Percentiles rank a stretch among this genome's conserved stretches.
phyloP scores from a whole-genome alignment of 2,113 vertebrate species.

The Saguinus imperator region DNA sequence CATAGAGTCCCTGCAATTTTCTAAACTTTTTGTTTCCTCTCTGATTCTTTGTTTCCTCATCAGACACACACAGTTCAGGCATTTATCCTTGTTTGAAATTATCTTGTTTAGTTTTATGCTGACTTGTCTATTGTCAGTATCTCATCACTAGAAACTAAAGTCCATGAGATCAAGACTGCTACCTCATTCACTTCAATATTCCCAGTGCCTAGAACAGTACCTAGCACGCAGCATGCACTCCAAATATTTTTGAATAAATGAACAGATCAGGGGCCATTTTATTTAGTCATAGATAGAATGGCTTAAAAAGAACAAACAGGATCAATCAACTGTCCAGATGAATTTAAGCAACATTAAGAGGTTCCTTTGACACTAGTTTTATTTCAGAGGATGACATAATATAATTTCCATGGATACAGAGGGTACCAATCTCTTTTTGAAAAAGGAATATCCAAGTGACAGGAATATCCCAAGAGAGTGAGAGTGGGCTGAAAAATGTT shows the following conservation, averaged over 20 bases:
- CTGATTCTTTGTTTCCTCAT: neutral
- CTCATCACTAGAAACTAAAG: constrained; percentile 1
- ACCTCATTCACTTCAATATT: neutral
- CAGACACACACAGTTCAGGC: neutral
- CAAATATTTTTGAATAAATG: constrained; percentile 18
- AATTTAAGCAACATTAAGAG: neutral
- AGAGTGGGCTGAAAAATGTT: neutral
- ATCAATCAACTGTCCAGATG: neutral
- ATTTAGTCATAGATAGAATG: neutral
- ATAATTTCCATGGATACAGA: neutral
- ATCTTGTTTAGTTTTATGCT: neutral
- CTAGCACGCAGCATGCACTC: neutral
- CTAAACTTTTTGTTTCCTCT: neutral
- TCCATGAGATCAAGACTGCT: neutral
- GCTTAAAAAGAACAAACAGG: neutral
- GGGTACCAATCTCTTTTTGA: neutral
- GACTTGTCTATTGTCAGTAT: neutral
- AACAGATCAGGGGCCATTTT: neutral
- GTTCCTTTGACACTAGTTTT: neutral
- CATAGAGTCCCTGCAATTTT: neutral
- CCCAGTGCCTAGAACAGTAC: neutral
- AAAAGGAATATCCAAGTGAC: neutral
- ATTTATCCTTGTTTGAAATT: neutral
- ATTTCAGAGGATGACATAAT: neutral
- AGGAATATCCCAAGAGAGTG: neutral